phyloP scores from a whole-genome alignment of 2,888 invertebrate genomes.

The Drosophila planitibia region DNA sequence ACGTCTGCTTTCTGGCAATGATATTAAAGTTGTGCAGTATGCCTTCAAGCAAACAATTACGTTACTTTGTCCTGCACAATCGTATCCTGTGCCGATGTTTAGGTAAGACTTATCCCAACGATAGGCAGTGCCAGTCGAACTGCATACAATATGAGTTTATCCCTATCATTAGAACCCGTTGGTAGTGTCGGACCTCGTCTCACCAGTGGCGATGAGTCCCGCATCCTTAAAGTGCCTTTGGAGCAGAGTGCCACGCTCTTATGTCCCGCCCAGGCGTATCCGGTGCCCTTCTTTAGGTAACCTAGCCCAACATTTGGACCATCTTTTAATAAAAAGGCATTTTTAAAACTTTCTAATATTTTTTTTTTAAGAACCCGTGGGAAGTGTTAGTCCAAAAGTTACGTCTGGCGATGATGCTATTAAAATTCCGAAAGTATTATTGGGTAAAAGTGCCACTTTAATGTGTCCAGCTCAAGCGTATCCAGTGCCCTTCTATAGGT shows the following conservation, averaged over 20 bases:
- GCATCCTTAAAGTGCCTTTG: conserved; percentile 86
- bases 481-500: conserved; percentile 91
- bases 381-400: conserved; percentile 88
- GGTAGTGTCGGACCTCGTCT: conserved; percentile 88
- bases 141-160: not conserved
- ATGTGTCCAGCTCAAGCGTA: conserved; percentile 92
- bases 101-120: conserved; percentile 88
- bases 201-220: conserved; percentile 88
- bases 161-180: conserved; percentile 85
- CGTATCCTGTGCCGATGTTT: conserved; percentile 89
- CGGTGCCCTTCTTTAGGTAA: conserved; percentile 91
- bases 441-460: conserved; percentile 87
- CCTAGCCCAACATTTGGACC: conserved; percentile 72
- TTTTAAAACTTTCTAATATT: not conserved
- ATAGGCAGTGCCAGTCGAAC: not conserved
- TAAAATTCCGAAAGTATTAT: conserved; percentile 84
- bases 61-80: conserved; percentile 90
- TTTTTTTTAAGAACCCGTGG: conserved; percentile 85
- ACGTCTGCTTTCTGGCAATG: conserved; percentile 86
- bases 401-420: conserved; percentile 88
- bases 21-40: conserved; percentile 83
- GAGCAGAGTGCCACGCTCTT: conserved; percentile 87
- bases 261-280: conserved; percentile 89
- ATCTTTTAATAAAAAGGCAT: not conserved
- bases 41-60: conserved; percentile 86